A percentile compares a stretch with the other conserved stretches of the same genome.
Conservation (phyloP, 2,113 vertebrate species). For the Chascanopsetta lugubris region DNA sequence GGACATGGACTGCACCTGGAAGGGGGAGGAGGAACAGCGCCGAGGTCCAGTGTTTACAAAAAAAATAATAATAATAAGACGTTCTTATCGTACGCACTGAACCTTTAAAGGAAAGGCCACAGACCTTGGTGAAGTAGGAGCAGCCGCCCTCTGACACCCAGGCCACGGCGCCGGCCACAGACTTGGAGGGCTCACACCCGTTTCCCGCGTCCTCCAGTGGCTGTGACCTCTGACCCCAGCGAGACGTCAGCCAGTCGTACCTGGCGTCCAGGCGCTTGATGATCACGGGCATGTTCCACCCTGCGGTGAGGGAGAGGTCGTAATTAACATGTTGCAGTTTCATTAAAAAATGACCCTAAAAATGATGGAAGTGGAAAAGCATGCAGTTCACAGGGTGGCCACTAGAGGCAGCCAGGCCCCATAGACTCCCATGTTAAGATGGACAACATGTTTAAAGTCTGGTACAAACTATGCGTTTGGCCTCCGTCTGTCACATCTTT, state of each 20-base stretch:
- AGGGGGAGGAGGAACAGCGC: not conserved
- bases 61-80: not conserved
- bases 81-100: not conserved
- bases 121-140: conserved; percentile 83
- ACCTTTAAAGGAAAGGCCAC: not conserved
- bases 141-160: conserved; percentile 82
- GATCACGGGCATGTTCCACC: conserved; percentile 72
- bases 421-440: too few species aligned
- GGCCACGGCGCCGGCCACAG: conserved; percentile 70
- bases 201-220: conserved; percentile 72
- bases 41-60: not conserved
- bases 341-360: too few species aligned
- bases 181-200: conserved; percentile 67
- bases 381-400: too few species aligned
- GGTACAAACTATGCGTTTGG: too few species aligned
- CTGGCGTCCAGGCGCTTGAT: conserved; percentile 80
- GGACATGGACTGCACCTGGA: conserved; percentile 80
- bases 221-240: conserved; percentile 61
- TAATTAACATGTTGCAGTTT: too few species aligned
- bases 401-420: too few species aligned
- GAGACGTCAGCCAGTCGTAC: conserved; percentile 79
- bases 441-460: too few species aligned
- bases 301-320: conserved; percentile 22
- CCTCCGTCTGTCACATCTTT: too few species aligned
- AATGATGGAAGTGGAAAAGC: too few species aligned